Evolutionary conservation across 2,113 vertebrate species (phyloP).

Genomic region (Corythoichthys intestinalis): DNA sequence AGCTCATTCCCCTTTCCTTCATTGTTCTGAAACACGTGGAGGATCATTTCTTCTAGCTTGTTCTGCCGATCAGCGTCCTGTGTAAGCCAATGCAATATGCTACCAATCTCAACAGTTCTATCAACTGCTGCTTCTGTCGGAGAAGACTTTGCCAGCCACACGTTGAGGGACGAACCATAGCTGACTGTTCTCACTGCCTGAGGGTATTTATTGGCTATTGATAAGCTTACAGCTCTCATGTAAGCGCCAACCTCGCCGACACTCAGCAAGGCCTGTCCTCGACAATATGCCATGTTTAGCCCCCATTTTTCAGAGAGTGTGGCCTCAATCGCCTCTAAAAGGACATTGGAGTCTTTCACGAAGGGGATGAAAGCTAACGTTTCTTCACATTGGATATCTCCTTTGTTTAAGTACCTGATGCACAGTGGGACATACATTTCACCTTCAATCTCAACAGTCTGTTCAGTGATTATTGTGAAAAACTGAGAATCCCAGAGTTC

Average conservation of each 20-base stretch:
- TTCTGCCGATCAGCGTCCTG: constrained; percentile 60
- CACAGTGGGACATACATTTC: constrained; percentile 71
- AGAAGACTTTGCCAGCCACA: constrained; percentile 69
- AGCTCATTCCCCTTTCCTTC: constrained; percentile 67
- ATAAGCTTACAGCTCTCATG: constrained; percentile 63
- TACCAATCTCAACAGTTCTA: constrained; percentile 48
- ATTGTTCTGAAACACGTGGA: constrained; percentile 55
- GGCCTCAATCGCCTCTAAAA: constrained; percentile 61
- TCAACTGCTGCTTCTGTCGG: constrained; percentile 40
- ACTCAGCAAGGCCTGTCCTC: constrained; percentile 68
- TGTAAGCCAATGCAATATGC: constrained; percentile 69
- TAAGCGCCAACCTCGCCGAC: constrained; percentile 60
- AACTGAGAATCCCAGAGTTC: constrained; percentile 73
- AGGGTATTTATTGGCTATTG: constrained; percentile 66
- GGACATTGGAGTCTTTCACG: constrained; percentile 40
- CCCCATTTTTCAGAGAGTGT: constrained; percentile 75
- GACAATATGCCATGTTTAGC: constrained; percentile 73
- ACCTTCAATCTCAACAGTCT: constrained; percentile 57
- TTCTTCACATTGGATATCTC: constrained; percentile 72
- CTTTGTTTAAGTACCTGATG: constrained; percentile 71
- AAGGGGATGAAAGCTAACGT: constrained; percentile 70
- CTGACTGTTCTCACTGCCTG: constrained; percentile 62
- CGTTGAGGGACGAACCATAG: constrained; percentile 64
- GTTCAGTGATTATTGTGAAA: constrained; percentile 71
- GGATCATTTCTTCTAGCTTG: constrained; percentile 66